Percentiles rank a stretch among this genome's conserved stretches.
Conservation (phyloP, 2,113 vertebrate species). For the Uria lomvia region DNA sequence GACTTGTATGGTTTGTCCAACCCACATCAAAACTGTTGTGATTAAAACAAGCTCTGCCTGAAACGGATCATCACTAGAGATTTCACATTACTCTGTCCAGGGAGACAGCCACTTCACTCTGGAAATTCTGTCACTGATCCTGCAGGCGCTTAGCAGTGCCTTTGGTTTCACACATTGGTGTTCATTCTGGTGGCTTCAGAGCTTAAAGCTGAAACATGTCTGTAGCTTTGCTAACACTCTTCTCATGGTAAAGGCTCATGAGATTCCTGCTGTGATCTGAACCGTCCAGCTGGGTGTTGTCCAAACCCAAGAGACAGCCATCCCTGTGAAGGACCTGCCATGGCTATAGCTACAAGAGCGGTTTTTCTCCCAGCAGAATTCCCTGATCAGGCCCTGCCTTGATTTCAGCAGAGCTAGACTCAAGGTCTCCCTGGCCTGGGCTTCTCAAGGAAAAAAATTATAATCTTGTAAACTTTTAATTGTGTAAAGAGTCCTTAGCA, state of each 20-base stretch:
- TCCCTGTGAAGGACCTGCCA: neutral
- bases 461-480: neutral
- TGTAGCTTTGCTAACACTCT: neutral
- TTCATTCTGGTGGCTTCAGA: neutral
- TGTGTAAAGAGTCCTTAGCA: neutral
- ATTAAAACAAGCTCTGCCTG: neutral
- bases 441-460: neutral
- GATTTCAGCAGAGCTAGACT: neutral
- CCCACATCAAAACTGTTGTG: neutral
- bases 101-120: neutral
- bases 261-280: neutral
- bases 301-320: neutral
- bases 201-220: neutral
- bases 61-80: neutral
- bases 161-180: fast-evolving
- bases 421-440: neutral
- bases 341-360: neutral
- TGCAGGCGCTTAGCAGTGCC: neutral
- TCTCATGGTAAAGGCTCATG: neutral
- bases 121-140: neutral
- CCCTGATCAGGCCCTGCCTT: neutral
- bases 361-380: neutral
- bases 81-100: neutral
- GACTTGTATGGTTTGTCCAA: neutral
- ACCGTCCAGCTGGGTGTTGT: neutral